Evolutionary conservation across 2,113 vertebrate genomes (phyloP), one percentile per base, ranked within the genome.

Genomic region (Malurus cyaneus): DNA sequence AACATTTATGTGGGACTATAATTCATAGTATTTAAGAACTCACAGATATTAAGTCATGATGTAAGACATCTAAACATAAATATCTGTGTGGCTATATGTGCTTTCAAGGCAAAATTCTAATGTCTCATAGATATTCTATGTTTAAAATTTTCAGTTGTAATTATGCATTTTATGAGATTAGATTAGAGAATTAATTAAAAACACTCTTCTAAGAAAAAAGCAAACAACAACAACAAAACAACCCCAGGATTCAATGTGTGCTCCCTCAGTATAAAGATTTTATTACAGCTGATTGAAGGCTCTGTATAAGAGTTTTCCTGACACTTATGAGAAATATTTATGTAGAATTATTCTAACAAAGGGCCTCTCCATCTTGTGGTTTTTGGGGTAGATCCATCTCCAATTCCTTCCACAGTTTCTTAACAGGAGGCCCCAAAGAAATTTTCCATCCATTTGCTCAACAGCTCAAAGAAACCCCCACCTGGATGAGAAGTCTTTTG

Each of bases 381-480:
- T 88, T 94, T 73, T 14, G 31, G 49, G 25, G 34, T 56, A 71
- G 18, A 83, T 86, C 65, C 46, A 29, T 82, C 39, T 80, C 66
- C 74, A 24, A 67, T 77, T 93, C 41, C 23, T 74, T n/a, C 6
- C 5, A 3, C 32, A 70, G 13, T 80, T 86, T 82, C 44, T 79
- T 89, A 83, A 70, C 44, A 14, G 15, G 41, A 80, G 56, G 88
- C 83, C 28, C 85, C 52, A 49, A 42, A 88, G 79, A 90, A 91
- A 95, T 93, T 78, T 53, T 57, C 31, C 23, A 36, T 88, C 50
- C 73, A 66, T 89, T 94, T 94, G 29, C 52, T 90, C 64, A 73
- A 53, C 36, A 41, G 76, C 76, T 94, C 76, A 60, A 49, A 93
- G 80, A 96, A 83, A 6, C 0, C 41, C n/a, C 21, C 93, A 84